Conservation (phyloP, 2,113 vertebrate species). For the Notothenia rossii region DNA sequence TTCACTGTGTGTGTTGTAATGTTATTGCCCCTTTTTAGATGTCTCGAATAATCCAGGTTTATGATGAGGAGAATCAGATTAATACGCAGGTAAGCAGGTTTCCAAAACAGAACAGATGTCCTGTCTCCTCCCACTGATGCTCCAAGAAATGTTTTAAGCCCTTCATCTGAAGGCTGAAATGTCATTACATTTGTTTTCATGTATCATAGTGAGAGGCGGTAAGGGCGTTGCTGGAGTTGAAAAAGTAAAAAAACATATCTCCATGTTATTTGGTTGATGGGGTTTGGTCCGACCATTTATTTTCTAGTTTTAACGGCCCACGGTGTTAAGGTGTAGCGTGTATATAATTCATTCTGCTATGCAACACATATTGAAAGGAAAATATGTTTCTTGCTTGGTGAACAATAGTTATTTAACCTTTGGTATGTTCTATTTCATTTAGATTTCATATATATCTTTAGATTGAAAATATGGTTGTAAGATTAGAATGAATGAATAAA, state of each 20-base stretch:
- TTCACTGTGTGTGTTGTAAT: conserved; percentile 92
- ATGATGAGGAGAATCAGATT: conserved; percentile 99
- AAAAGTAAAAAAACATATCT: neutral
- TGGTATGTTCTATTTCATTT: neutral
- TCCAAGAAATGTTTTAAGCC: conserved; percentile 58
- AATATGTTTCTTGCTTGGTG: neutral
- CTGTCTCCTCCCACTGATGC: conserved; percentile 71
- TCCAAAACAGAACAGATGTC: conserved; percentile 85
- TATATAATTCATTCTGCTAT: neutral
- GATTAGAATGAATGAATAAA: too few relatives aligned
- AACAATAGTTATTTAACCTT: neutral
- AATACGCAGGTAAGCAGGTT: conserved; percentile 98
- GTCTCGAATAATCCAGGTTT: conserved; percentile 99
- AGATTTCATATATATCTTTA: too few relatives aligned
- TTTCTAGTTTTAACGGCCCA: too few relatives aligned
- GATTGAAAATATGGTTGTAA: too few relatives aligned
- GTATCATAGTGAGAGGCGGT: neutral
- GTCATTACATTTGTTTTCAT: neutral
- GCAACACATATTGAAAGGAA: neutral
- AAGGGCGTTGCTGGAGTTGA: neutral
- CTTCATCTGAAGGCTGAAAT: neutral
- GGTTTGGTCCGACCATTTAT: neutral
- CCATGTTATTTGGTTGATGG: too few relatives aligned
- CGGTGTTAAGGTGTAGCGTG: too few relatives aligned
- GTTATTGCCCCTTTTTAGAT: conserved; percentile 98